Evolutionary conservation across 2,888 invertebrate species (phyloP).

Genomic region (Caenorhabditis sinica): DNA sequence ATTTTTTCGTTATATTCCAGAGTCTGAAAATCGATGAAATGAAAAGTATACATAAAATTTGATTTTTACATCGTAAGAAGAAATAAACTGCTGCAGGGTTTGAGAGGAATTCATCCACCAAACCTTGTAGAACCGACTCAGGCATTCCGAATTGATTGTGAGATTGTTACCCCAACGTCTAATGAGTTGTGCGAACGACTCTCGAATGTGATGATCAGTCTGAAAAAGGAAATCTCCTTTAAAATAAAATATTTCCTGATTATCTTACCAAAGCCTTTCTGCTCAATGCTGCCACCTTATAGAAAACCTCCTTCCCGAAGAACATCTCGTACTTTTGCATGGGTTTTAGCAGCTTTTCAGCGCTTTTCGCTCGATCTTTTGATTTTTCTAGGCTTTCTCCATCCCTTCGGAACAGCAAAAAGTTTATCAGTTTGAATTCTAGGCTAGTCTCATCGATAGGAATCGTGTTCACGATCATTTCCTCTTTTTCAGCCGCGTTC

Average conservation of each 20-base stretch:
- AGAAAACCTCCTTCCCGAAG: slow-evolving; percentile 39
- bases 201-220: slow-evolving; percentile 5
- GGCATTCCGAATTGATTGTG: not conserved
- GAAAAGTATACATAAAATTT: too few species aligned
- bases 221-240: not conserved
- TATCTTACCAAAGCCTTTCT: slow-evolving; percentile 20
- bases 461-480: slow-evolving; percentile 16
- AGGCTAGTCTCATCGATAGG: slow-evolving; percentile 25
- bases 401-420: slow-evolving; percentile 30
- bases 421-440: slow-evolving; percentile 39
- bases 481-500: not conserved
- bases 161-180: not conserved
- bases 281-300: not conserved
- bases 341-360: not conserved
- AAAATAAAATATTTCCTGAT: not conserved
- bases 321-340: slow-evolving; percentile 46
- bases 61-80: not conserved
- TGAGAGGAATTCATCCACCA: slow-evolving; percentile 45
- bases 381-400: slow-evolving; percentile 21
- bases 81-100: slow-evolving; percentile 27
- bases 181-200: slow-evolving; percentile 8
- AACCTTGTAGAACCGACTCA: slow-evolving; percentile 28
- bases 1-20: not conserved
- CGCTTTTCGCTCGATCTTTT: not conserved
- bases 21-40: not conserved